Evolutionary conservation across 2,113 vertebrate genomes (phyloP), one percentile per base, ranked within the genome.

Genomic region (Planiliza haematocheilus): DNA sequence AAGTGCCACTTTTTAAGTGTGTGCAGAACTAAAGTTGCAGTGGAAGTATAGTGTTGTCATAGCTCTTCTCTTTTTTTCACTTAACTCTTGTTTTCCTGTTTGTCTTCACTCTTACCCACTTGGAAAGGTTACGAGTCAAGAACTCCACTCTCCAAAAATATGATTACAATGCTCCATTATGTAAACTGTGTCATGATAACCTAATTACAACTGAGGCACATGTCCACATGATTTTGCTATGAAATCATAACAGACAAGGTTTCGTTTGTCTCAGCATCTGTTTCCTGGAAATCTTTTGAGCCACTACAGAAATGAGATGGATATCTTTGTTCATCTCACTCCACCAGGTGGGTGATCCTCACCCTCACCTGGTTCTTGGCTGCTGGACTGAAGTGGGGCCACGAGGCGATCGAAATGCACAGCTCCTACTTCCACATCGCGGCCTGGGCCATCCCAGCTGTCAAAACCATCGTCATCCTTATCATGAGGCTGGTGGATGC

Each of bases 351-450:
- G 98, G 98, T 99, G 76, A 97, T 99, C 78, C 93, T 99, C 83
- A 99, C 98, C 24, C 87, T 99, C 74, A 99, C 98, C 0, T 99
- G 98, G 98, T 99, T 99, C 91, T 90, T 99, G 89, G 97, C 98
- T 2, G 98, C 98, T 0, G 98, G 98, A 49, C 93, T 99, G 56
- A 99, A 99, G 82, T 99, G 98, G 98, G 98, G 98, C 67, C 98
- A 99, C 0, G 98, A 99, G 89, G 98, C 98, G 12, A 99, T 99
- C 4, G 98, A 99, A 89, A 99, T 98, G 98, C 98, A 99, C 92
- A 99, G 98, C 87, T 99, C 97, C 34, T 99, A 99, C 81, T 99
- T 99, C 92, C 98, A 99, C 83, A 98, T 99, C 0, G 97, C 97
- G 0, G 98, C 98, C 17, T 99, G 98, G 98, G 98, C 98, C 46